phyloP scores from a whole-genome alignment of 1,140 invertebrate genomes.

The Brachionus paranguensis region DNA sequence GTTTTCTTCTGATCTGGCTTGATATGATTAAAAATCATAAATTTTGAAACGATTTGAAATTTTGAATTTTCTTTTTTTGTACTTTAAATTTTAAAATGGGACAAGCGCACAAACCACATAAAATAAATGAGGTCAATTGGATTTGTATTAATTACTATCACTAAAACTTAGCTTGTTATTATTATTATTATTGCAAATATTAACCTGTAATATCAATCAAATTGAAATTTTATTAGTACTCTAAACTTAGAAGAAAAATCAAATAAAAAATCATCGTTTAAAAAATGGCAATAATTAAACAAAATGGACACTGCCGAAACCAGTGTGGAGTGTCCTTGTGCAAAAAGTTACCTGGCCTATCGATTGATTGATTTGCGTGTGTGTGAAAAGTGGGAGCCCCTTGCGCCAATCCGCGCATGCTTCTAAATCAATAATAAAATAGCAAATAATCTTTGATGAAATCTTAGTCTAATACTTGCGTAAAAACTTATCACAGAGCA shows the following conservation, averaged over 20 bases:
- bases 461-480: background rate
- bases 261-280: too few relatives aligned
- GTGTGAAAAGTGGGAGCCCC: too few relatives aligned
- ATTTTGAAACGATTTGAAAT: background rate
- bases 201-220: constrained; percentile 32
- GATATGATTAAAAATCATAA: background rate
- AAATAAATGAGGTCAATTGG: constrained; percentile 31
- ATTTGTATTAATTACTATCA: constrained; percentile 34
- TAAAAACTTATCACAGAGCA: background rate
- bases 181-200: constrained; percentile 26
- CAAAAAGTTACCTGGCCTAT: too few relatives aligned
- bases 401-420: background rate
- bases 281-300: too few relatives aligned
- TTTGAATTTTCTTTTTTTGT: background rate
- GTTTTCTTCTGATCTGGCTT: background rate
- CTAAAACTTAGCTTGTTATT: constrained; percentile 6
- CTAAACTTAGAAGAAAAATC: background rate
- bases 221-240: constrained; percentile 23
- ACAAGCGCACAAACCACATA: background rate
- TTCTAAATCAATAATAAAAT: constrained; percentile 20
- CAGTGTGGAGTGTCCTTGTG: too few relatives aligned
- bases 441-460: constrained; percentile 15
- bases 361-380: too few relatives aligned
- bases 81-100: constrained; percentile 25
- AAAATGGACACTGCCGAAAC: too few relatives aligned